Evolutionary conservation across 1,140 invertebrate species (phyloP).

Genomic region (Druon quercuslanigerum): DNA sequence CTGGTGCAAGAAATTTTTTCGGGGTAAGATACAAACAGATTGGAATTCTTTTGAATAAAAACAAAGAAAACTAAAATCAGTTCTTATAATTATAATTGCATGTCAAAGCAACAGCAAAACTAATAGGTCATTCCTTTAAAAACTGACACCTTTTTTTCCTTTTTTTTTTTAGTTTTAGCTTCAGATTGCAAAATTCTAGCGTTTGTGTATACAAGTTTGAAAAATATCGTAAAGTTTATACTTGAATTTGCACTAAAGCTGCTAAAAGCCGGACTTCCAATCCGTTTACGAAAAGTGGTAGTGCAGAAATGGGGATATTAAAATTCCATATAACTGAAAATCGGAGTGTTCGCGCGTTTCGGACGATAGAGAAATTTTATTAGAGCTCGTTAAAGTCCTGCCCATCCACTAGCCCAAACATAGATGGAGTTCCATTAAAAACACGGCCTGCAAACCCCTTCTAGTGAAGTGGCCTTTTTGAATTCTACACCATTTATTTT

Average conservation of each 20-base stretch:
- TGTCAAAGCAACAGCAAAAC: too few species aligned
- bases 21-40: too few species aligned
- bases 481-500: not conserved
- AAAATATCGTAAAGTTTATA: not conserved
- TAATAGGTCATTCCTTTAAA: too few species aligned
- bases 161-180: too few species aligned
- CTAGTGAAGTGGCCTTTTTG: not conserved
- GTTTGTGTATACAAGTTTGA: too few species aligned
- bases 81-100: too few species aligned
- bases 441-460: not conserved
- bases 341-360: conserved; percentile 15
- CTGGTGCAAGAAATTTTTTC: too few species aligned
- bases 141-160: too few species aligned
- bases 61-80: too few species aligned
- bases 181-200: too few species aligned
- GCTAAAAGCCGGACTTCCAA: conserved; percentile 6
- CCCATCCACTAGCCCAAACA: conserved; percentile 22
- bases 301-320: conserved; percentile 25
- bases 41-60: too few species aligned
- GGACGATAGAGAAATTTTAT: conserved; percentile 16
- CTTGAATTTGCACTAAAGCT: not conserved
- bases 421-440: conserved; percentile 24
- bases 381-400: conserved; percentile 7
- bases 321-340: conserved; percentile 18
- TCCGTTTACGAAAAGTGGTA: conserved; percentile 19